Percentiles rank a stretch among this genome's conserved stretches.
Evolutionary conservation across 2,888 invertebrate genomes (phyloP).

Genomic region (Macrophya alboannulata): DNA sequence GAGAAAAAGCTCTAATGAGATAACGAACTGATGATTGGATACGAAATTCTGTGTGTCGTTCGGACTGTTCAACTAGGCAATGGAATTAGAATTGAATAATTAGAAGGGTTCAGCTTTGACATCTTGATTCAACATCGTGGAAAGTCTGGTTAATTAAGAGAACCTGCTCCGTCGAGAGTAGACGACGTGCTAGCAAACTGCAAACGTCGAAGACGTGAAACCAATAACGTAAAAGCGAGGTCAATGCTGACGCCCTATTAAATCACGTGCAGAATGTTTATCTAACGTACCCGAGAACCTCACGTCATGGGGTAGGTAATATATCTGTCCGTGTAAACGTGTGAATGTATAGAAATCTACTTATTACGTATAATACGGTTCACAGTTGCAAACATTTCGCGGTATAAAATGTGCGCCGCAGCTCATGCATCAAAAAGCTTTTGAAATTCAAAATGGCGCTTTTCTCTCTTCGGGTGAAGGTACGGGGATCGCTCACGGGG

Average conservation of each 20-base stretch:
- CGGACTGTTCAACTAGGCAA: not conserved
- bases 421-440: slow-evolving; percentile 19
- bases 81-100: slow-evolving; percentile 11
- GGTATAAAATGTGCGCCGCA: slow-evolving; percentile 10
- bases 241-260: not conserved
- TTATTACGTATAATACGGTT: not conserved
- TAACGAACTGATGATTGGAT: not conserved
- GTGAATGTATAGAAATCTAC: not conserved
- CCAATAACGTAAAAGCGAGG: slow-evolving; percentile 4
- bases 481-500: not conserved
- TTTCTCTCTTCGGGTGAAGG: not conserved
- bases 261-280: slow-evolving; percentile 14
- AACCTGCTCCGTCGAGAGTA: slow-evolving; percentile 11
- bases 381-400: not conserved
- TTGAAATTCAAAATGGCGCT: slow-evolving; percentile 32
- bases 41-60: not conserved
- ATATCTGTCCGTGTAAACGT: not conserved
- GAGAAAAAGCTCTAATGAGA: not conserved
- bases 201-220: not conserved
- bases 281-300: not conserved
- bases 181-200: not conserved
- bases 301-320: not conserved
- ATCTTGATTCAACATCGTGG: not conserved
- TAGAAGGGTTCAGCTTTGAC: not conserved
- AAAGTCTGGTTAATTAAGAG: not conserved